phyloP scores from a whole-genome alignment of 1,140 invertebrate species.

The Zaprionus ornatus region DNA sequence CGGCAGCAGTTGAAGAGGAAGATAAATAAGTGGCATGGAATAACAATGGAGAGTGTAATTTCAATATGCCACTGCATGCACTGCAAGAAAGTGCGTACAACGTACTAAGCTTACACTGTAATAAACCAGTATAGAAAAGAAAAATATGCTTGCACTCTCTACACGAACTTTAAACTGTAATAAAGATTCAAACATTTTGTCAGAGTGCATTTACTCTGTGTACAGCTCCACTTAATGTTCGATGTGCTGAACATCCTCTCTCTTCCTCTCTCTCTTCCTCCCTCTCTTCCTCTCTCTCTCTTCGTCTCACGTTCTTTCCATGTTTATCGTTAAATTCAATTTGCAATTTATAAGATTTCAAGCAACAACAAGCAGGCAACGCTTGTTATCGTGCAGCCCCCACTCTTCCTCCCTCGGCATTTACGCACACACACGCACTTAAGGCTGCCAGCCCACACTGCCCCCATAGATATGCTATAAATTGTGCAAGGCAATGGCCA shows the following conservation, averaged over 20 bases:
- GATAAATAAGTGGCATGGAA: slow-evolving; percentile 37
- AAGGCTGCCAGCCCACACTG: slow-evolving; percentile 10
- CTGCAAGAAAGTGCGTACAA: background rate
- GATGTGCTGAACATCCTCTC: background rate
- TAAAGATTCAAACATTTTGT: background rate
- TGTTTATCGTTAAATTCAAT: slow-evolving; percentile 81
- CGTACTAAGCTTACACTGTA: background rate
- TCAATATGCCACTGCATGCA: slow-evolving; percentile 53
- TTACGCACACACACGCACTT: slow-evolving; percentile 9
- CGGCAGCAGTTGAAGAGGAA: slow-evolving; percentile 18
- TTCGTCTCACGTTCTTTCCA: slow-evolving; percentile 29
- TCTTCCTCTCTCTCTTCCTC: background rate
- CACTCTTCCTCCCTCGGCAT: background rate
- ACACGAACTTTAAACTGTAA: background rate
- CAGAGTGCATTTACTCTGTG: slow-evolving; percentile 15
- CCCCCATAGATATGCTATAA: slow-evolving; percentile 62
- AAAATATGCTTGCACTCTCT: background rate
- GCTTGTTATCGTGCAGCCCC: slow-evolving; percentile 56
- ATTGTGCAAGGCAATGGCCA: slow-evolving; percentile 55
- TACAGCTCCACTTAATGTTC: background rate
- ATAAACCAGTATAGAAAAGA: background rate
- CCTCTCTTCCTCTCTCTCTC: background rate
- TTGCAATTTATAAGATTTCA: slow-evolving; percentile 81
- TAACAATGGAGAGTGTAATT: slow-evolving; percentile 48
- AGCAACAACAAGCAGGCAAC: slow-evolving; percentile 31